Evolutionary conservation across 2,888 invertebrate genomes (phyloP), one percentile per base, ranked within the genome.

Genomic region (Prenolepis imparis): DNA sequence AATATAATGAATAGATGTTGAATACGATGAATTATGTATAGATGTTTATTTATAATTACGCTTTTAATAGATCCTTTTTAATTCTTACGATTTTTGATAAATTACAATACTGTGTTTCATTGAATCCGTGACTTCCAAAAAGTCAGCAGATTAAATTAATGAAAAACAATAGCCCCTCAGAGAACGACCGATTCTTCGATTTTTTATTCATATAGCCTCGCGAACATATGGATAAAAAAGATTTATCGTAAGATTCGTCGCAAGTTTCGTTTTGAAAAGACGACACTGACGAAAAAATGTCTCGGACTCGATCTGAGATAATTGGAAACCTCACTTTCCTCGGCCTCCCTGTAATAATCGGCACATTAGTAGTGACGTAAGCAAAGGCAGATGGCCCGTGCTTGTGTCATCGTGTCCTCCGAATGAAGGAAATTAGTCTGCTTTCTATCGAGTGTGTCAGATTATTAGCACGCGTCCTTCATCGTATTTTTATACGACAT

Each of bases 291-390:
- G 57, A 74, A 41, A 77, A 82, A 59, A 39, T 67, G 59, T 66
- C 48, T 72, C 48, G 32, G 48, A 12, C 39, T 72, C 32, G 73
- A 44, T 39, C 55, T 11, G 44, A 24, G 70, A 67, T 86, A 86
- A 83, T 86, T 86, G 72, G 63, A 52, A 86, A 84, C 74, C 61
- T 70, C 57, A 72, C 64, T 86, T 86, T 77, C 87, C 73, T 82
- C 32, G 57, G 55, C 77, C 68, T 81, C 52, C 39, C 80, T 52
- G 63, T 68, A 64, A 48, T 86, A 86, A 86, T 84, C 73, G 68
- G 61, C 15, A 73, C 67, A 75, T 74, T 83, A 78, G 59, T 67
- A 67, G 39, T 84, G 81, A 84, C 48, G 75, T 68, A 86, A 86
- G 84, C 55, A 64, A 77, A 55, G 77, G 78, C 78, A 78, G 66